These are phyloP conservation scores for Hemiprocne comata DNA, from an alignment of 2,113 vertebrate species.

Conservation along the genomic window DNA sequence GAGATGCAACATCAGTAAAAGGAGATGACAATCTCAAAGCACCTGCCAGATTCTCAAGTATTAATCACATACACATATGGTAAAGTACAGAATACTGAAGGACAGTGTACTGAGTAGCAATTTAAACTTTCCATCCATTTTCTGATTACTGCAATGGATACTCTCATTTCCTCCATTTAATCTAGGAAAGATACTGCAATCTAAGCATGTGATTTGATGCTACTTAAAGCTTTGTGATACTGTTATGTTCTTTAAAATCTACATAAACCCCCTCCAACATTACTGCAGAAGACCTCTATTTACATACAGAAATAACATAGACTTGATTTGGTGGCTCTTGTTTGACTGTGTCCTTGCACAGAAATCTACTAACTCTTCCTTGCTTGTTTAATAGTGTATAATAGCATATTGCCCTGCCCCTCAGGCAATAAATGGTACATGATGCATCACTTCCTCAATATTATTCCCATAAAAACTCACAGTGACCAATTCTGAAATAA, in stretches of 20 bases:
- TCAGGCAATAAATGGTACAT: background rate
- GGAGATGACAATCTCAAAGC: conserved; percentile 24
- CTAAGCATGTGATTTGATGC: conserved; percentile 53
- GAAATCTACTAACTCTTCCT: conserved; percentile 1
- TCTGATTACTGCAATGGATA: conserved; percentile 15
- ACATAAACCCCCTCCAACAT: conserved; percentile 1
- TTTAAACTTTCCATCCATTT: background rate
- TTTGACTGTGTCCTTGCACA: conserved; percentile 53
- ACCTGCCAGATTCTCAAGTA: conserved; percentile 13
- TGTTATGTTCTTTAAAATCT: conserved; percentile 50
- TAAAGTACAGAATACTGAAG: conserved; percentile 48
- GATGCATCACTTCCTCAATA: background rate
- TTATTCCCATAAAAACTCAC: conserved; percentile 38
- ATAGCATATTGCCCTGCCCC: background rate
- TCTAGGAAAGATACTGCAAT: conserved; percentile 37
- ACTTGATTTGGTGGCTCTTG: conserved; percentile 59
- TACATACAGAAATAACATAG: conserved; percentile 57
- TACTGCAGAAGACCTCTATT: conserved; percentile 28
- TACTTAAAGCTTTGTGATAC: conserved; percentile 53
- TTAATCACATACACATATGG: conserved; percentile 13
- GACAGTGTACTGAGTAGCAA: conserved; percentile 5
- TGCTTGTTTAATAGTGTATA: conserved; percentile 47
- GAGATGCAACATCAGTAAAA: conserved; percentile 21
- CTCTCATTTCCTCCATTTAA: background rate
- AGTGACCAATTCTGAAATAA: conserved; percentile 20